phyloP scores from a whole-genome alignment of 2,113 vertebrate genomes.

The Cyrtonyx montezumae region DNA sequence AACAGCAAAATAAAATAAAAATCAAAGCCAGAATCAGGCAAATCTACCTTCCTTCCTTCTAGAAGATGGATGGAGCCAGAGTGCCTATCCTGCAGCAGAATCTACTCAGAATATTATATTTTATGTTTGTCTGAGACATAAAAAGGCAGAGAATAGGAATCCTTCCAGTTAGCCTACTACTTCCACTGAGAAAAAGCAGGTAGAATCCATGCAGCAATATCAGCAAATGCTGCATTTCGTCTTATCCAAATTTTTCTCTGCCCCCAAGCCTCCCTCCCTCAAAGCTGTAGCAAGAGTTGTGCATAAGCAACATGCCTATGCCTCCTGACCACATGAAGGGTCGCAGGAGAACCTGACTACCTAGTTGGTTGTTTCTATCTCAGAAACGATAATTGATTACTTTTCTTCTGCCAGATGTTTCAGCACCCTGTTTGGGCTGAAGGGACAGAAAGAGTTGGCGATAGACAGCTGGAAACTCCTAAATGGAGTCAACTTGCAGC shows the following conservation, averaged over 20 bases:
- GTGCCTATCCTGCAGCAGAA: background rate
- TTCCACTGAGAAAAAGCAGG: background rate
- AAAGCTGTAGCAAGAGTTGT: background rate
- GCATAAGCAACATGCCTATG: background rate
- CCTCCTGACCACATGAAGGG: background rate
- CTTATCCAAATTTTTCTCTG: background rate
- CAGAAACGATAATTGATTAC: background rate
- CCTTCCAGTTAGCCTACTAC: background rate
- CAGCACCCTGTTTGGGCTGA: constrained; percentile 28
- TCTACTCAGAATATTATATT: background rate
- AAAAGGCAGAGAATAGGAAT: background rate
- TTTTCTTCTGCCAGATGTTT: constrained; percentile 9
- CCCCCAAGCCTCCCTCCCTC: background rate
- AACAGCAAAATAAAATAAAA: background rate
- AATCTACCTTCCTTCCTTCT: background rate
- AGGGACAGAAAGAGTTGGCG: background rate
- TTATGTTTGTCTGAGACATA: background rate
- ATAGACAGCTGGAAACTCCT: background rate
- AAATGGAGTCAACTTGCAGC: background rate
- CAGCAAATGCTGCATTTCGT: background rate
- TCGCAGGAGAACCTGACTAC: background rate
- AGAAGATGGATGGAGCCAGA: background rate
- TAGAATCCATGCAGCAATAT: background rate
- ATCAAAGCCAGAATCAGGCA: background rate
- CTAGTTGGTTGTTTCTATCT: background rate